Base-by-base conservation (phyloP, 2,888 invertebrate genomes). In the Campoplex nolae region DNA sequence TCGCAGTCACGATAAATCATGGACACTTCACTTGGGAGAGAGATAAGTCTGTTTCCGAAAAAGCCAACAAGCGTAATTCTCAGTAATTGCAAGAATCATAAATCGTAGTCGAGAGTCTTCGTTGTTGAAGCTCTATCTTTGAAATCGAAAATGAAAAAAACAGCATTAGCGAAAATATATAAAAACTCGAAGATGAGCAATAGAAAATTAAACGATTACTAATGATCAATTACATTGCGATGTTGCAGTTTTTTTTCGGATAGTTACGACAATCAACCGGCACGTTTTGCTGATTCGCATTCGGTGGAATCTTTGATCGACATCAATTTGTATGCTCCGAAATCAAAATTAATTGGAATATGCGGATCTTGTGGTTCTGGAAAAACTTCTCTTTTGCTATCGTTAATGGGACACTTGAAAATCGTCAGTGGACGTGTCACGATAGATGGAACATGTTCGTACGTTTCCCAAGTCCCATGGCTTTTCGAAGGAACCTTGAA, bases 401-500 rank as follows among this genome's bases (percentile, higher is more conserved):
- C 95, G 16, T 91, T 95, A 18, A 93, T 95, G 73, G 96, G 96
- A 18, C 95, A 95, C 86, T 93, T 96, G 89, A 91, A 93, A 45
- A 90, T 92, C 56, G 89, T 92, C 7, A 90, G 91, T 18, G 95
- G 95, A 3, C 92, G 93, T 35, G 92, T 95, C 32, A 93, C 94
- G 9, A 93, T 95, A 32, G 93, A 94, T 79, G 95, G 95, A 6
- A 91, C 92, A 11, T 93, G 95, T 82, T 95, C 95, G 0, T 96
- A 95, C 90, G 95, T 95, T n/a, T 92, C 95, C 7, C 95, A 95
- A 89, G 93, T 95, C 62, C 94, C 96, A 0, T 96, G 96, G 96
- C 95, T 96, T 35, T 95, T 96, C 91, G 95, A 96, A 56, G 96
- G 96, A 6, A 95, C 95, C 16, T 91, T 96, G 0, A 94, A 95